Conservation (phyloP, 2,888 invertebrate genomes). For the Apodemia mormo region DNA sequence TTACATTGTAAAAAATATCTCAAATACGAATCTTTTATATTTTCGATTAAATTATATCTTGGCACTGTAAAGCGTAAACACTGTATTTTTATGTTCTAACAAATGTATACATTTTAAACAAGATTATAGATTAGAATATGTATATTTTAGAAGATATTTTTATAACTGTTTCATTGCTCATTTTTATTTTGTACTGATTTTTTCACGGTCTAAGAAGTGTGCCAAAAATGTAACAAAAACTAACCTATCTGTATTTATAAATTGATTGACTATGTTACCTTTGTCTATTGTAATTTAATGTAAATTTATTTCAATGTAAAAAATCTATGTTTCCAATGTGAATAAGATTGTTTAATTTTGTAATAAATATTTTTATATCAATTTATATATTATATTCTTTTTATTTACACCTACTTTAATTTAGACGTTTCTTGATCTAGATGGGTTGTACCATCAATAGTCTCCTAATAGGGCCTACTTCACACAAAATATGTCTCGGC, state of each 20-base stretch:
- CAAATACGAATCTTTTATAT: background rate
- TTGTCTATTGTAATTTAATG: conserved; percentile 58
- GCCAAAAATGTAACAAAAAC: conserved; percentile 21
- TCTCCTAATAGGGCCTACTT: too few species aligned
- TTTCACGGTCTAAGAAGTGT: conserved; percentile 14
- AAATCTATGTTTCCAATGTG: conserved; percentile 53
- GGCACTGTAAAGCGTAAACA: background rate
- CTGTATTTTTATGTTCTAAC: too few species aligned
- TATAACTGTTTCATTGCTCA: conserved; percentile 4
- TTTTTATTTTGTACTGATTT: background rate
- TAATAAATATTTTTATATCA: conserved; percentile 65
- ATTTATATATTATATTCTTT: conserved; percentile 30
- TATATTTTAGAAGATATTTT: too few species aligned
- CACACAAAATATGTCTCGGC: too few species aligned
- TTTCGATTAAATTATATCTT: background rate
- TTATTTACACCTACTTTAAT: background rate
- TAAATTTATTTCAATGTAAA: conserved; percentile 52
- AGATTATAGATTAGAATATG: too few species aligned
- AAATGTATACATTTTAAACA: too few species aligned
- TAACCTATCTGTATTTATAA: conserved; percentile 49
- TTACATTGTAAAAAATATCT: background rate
- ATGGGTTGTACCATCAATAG: too few species aligned
- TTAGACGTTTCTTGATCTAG: too few species aligned
- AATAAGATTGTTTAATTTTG: conserved; percentile 56
- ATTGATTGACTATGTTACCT: conserved; percentile 57